A percentile compares a stretch with the other conserved stretches of the same genome.
These are phyloP conservation scores for Takifugu rubripes DNA, from an alignment of 2,797 vertebrate species.

Conservation along the genomic window DNA sequence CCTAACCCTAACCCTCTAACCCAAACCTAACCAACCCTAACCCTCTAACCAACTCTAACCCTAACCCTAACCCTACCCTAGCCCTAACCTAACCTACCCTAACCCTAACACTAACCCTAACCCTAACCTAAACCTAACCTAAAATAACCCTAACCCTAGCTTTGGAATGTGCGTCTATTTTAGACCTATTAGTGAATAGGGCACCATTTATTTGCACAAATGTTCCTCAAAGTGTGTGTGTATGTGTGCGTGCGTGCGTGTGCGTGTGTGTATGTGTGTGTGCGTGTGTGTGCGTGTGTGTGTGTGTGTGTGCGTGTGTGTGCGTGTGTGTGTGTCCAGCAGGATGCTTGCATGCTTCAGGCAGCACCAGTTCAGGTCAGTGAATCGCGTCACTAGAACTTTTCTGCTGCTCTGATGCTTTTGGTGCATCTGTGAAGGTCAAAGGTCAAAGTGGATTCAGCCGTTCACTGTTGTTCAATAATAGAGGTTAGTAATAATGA, in stretches of 20 bases:
- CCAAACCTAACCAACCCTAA: no score
- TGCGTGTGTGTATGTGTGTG: constrained; percentile 6
- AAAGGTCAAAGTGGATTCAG: not conserved
- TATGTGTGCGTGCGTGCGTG: not conserved
- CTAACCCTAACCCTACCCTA: no score
- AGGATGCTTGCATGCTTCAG: constrained; percentile 51
- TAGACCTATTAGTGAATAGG: not conserved
- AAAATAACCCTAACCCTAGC: no score
- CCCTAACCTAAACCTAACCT: no score
- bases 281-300: not conserved
- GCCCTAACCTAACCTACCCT: no score
- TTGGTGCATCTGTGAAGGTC: constrained; percentile 7
- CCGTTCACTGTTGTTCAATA: no score
- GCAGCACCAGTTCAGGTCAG: constrained; percentile 67
- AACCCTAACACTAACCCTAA: no score
- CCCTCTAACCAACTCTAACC: no score
- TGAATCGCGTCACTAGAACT: constrained; percentile 58
- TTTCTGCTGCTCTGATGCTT: constrained; percentile 37
- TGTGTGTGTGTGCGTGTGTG: not conserved
- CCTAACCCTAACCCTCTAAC: no score
- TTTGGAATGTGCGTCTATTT: not conserved
- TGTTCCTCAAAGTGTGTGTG: not conserved
- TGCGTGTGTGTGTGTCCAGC: constrained; percentile 14
- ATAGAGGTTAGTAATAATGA: no score
- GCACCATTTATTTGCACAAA: not conserved